These are phyloP conservation scores for Lordiphosa clarofinis DNA, from an alignment of 1,140 invertebrate genomes.

Conservation along the genomic window DNA sequence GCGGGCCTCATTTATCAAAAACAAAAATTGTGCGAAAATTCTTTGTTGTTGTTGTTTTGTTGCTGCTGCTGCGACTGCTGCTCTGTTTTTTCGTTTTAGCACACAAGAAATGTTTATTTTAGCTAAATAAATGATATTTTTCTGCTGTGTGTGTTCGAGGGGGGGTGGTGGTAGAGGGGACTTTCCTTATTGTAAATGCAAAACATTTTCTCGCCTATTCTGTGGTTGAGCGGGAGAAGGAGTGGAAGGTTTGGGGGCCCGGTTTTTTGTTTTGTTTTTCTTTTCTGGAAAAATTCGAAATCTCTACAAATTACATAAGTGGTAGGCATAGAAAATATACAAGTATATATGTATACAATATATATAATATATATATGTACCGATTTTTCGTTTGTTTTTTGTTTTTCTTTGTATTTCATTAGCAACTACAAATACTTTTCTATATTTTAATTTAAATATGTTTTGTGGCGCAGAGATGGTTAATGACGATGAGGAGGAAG, in stretches of 20 bases:
- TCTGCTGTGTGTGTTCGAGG: conserved; percentile 7
- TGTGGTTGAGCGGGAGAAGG: conserved; percentile 3
- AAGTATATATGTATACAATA: conserved; percentile 61
- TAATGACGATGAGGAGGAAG: conserved; percentile 25
- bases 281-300: conserved; percentile 58
- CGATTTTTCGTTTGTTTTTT: conserved; percentile 46
- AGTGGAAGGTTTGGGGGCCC: neutral
- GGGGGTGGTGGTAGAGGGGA: neutral
- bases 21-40: conserved; percentile 12
- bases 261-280: conserved; percentile 22
- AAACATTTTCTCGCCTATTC: conserved; percentile 31
- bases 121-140: conserved; percentile 14
- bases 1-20: conserved; percentile 25
- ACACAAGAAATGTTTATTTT: conserved; percentile 28
- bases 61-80: conserved; percentile 13
- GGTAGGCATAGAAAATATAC: conserved; percentile 78
- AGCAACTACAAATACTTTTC: conserved; percentile 76
- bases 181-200: conserved; percentile 54
- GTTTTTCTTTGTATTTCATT: conserved; percentile 58
- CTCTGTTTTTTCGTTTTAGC: conserved; percentile 11
- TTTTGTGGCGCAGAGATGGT: conserved; percentile 33
- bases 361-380: conserved; percentile 63
- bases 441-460: conserved; percentile 50
- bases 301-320: conserved; percentile 77
- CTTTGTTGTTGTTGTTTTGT: conserved; percentile 1